phyloP scores from a whole-genome alignment of 2,888 invertebrate genomes.

The Listrodromus nycthemerus region DNA sequence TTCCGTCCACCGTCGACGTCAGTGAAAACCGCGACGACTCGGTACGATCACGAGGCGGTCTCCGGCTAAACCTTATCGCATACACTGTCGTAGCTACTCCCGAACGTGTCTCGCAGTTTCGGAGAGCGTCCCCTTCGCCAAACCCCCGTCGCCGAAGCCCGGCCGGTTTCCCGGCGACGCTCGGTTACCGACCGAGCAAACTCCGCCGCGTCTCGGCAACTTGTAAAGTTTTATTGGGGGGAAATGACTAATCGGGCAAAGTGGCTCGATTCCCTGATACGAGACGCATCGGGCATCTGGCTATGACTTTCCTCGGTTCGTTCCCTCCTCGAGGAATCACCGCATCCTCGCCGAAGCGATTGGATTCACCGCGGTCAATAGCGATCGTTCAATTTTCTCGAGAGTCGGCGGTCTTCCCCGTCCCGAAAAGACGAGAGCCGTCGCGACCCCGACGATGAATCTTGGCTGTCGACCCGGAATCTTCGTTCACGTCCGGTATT shows the following conservation, averaged over 20 bases:
- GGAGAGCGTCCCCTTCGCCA: background rate
- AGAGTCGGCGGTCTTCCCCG: conserved; percentile 10
- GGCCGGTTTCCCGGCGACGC: conserved; percentile 44
- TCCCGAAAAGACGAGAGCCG: background rate
- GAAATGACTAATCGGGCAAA: conserved; percentile 52
- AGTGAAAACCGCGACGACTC: conserved; percentile 30
- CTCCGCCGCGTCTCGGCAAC: conserved; percentile 46
- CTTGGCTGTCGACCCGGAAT: conserved; percentile 22
- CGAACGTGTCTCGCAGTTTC: conserved; percentile 40
- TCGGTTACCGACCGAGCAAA: conserved; percentile 23
- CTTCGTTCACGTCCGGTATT: conserved; percentile 24
- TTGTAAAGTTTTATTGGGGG: conserved; percentile 53
- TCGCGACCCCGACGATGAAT: conserved; percentile 1
- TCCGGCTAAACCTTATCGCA: conserved; percentile 42
- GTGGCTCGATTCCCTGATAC: conserved; percentile 46
- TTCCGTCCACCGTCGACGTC: conserved; percentile 20
- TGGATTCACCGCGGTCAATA: conserved; percentile 42
- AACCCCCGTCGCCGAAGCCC: conserved; percentile 31
- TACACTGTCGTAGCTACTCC: conserved; percentile 29
- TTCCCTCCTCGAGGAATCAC: background rate
- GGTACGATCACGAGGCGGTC: conserved; percentile 26
- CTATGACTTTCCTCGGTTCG: conserved; percentile 21
- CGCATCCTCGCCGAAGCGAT: conserved; percentile 16
- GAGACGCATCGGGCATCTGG: conserved; percentile 39
- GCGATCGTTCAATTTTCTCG: conserved; percentile 52